A percentile compares a stretch with the other conserved stretches of the same genome.
Conservation (phyloP, 1,140 invertebrate genomes). For the Euura saliciscinereae region DNA sequence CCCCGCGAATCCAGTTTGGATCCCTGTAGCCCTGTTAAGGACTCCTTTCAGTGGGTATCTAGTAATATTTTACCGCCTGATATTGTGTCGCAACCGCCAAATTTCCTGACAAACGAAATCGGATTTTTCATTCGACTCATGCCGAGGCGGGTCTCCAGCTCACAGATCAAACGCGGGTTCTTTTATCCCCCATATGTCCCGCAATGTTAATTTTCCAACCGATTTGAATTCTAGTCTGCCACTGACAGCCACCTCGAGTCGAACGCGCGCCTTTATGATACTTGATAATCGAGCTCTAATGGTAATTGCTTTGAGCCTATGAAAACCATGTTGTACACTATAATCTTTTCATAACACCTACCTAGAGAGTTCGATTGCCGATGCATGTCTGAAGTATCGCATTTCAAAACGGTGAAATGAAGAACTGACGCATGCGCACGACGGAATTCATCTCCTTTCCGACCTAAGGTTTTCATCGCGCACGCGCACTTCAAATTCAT, state of each 20-base stretch:
- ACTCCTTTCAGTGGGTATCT: constrained; percentile 36
- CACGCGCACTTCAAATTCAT: no score
- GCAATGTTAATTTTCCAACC: constrained; percentile 19
- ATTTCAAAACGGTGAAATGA: no score
- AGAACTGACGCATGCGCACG: no score
- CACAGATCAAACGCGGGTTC: neutral
- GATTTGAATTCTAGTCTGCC: constrained; percentile 4
- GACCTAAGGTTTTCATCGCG: no score
- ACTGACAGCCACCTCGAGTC: neutral
- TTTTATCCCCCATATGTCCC: neutral
- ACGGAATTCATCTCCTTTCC: no score
- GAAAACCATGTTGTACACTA: no score
- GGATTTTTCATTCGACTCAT: constrained; percentile 39
- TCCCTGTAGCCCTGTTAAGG: constrained; percentile 36
- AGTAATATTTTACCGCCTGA: constrained; percentile 55
- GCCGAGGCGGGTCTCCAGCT: constrained; percentile 18
- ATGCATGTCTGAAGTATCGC: no score
- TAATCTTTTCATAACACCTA: no score
- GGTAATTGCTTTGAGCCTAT: no score
- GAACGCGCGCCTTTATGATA: neutral
- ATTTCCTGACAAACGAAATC: constrained; percentile 52
- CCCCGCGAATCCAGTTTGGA: constrained; percentile 52
- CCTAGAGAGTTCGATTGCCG: no score
- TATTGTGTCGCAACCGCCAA: constrained; percentile 56
- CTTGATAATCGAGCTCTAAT: no score